Evolutionary conservation across 2,113 vertebrate genomes (phyloP), one percentile per base, ranked within the genome.

Genomic region (Atlantisia rogersi): DNA sequence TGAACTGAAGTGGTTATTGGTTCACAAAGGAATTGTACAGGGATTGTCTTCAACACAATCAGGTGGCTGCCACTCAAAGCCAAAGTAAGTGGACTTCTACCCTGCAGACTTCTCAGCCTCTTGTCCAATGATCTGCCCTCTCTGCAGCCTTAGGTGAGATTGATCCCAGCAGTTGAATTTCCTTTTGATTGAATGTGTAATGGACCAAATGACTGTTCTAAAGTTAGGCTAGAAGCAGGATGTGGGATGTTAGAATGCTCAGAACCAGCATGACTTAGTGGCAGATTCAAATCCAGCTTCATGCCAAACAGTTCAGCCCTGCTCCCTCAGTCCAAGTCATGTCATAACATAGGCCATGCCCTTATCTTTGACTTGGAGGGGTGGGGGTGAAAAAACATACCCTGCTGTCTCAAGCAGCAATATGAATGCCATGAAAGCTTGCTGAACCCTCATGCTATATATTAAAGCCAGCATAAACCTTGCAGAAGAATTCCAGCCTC

Each of bases 391-490:
- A 90, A 92, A 95, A 96, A 48, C 73, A 74, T 42, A 89, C 29
- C 55, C 58, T 77, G 59, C 82, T 94, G 90, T 93, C 86, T 93
- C 32, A 88, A 88, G 81, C 24, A 77, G 53, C 67, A 86, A 16
- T 50, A 40, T 32, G 60, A 95, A 73, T 93, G 67, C 67, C 91
- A 82, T 65, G 80, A 93, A 92, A 88, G 22, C 71, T 91, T 83
- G 28, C 70, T 92, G 93, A 92, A 39, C 71, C 73, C 85, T 96
- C 84, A 95, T 96, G 90, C 82, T 95, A 55, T 82, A 82, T 88
- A 88, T 96, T 95, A 95, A 96, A 96, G 92, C 44, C 77, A 94
- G 84, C 71, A 90, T 60, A 91, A 95, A 78, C 60, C 58, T 95
- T 2, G 5, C 67, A 89, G 81, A 95, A 92, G 92, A 96, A 96